Evolutionary conservation across 2,113 vertebrate species (phyloP), one percentile per base, ranked within the genome.

Genomic region (Pavo muticus): DNA sequence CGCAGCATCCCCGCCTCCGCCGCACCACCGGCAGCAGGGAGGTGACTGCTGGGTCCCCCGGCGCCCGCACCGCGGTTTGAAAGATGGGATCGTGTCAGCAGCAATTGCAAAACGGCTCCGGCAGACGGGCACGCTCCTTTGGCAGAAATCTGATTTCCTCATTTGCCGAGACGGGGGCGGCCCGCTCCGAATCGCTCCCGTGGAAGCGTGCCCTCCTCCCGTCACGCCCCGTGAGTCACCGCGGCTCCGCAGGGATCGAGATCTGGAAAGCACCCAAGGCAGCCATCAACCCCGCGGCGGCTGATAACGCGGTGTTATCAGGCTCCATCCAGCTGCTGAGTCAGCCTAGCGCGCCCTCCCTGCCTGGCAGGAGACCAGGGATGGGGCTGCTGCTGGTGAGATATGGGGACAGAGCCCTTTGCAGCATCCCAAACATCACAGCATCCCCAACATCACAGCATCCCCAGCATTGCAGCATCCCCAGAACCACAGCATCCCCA

Each of bases 261-360:
- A 60, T 75, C 64, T 86, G 94, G 90, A 87, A 65, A 9, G 47
- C 17, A 21, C 84, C 90, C 92, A 67, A 86, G 69, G n/a, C 90
- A 15, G 42, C 90, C 9, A 88, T 86, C 91, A 69, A 80, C 30
- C 75, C 10, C 37, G 39, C 60, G 68, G 52, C 79, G 68, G 14
- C 68, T 32, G 84, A 94, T 92, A 95, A 72, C 30, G 63, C 84
- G 15, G 68, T 72, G 16, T 91, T 87, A 86, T 86, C 95, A 39
- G 89, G 72, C 77, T 88, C 95, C 93, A 54, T 84, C 32, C 73
- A 67, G 91, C 86, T 64, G 84, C 93, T 61, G 84, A 88, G 63
- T 56, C 87, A 85, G 91, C 88, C 14, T 57, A 44, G 3, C 23
- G 44, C 39, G 2, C 76, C 76, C 63, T 56, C 70, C 60, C 85